phyloP scores from a whole-genome alignment of 2,113 vertebrate genomes.

The Paramormyrops kingsleyae region DNA sequence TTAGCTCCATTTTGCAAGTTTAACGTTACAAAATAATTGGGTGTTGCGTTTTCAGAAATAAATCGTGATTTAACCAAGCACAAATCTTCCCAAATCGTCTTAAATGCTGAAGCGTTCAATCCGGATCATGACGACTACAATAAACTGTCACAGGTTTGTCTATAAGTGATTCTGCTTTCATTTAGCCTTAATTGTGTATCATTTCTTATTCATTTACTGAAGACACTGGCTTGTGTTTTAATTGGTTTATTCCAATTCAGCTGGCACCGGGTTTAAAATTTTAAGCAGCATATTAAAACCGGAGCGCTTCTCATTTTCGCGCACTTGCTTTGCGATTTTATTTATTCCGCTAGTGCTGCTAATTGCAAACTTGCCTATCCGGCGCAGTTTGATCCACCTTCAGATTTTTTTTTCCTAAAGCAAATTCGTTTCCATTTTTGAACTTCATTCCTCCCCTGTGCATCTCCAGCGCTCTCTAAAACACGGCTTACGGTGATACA shows the following conservation, averaged over 20 bases:
- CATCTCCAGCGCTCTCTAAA: not conserved
- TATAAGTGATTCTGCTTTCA: slow-evolving; percentile 17
- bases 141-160: slow-evolving; percentile 14
- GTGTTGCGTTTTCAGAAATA: not conserved
- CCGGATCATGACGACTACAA: slow-evolving; percentile 9
- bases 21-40: not conserved
- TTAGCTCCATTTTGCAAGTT: not conserved
- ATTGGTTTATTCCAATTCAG: slow-evolving; percentile 20
- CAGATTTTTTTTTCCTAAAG: not conserved
- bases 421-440: not conserved
- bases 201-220: slow-evolving; percentile 25
- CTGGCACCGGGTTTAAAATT: not conserved
- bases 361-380: not conserved
- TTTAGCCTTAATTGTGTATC: slow-evolving; percentile 23
- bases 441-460: not conserved
- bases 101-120: slow-evolving; percentile 12
- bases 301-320: slow-evolving; percentile 3
- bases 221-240: slow-evolving; percentile 13
- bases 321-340: slow-evolving; percentile 20
- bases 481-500: not conserved
- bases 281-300: slow-evolving; percentile 15
- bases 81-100: not conserved
- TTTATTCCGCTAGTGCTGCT: slow-evolving; percentile 28
- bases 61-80: not conserved
- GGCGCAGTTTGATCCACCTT: not conserved